Base-by-base conservation (phyloP, 2,888 invertebrate genomes). In the Belgica antarctica region DNA sequence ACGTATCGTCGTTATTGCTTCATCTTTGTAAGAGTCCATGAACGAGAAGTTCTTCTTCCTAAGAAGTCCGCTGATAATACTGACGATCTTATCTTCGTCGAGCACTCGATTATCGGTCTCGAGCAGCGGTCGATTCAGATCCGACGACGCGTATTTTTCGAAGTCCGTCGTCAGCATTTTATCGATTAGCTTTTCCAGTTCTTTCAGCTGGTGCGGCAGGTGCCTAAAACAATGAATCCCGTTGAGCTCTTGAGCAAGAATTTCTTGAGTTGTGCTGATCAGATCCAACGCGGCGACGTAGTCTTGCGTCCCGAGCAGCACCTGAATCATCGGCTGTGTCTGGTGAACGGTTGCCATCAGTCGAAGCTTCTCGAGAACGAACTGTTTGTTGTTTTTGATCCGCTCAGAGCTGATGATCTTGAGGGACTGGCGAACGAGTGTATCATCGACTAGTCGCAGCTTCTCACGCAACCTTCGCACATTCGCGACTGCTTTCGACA, bases 161-260 rank as follows among this genome's bases (percentile, higher is more conserved):
- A 98, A 96, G 80, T 99, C 99, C 70, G 93, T 92, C 72, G 89
- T 90, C 74, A 99, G 84, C 95, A 99, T 96, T 82, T 94, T 95
- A 77, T 96, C 96, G 74, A 99, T 97, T 19, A 97, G 84, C 76
- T 92, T 89, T 76, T 94, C 91, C 88, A 98, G 92, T 83, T 99
- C 99, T 72, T 89, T 89, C 66, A 99, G 83, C 80, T 99, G 98
- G 71, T 95, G 94, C 71, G 96, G 92, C 72, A 99, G 82, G 82
- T 99, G 96, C 74, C 97, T 89, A 78, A 99, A 94, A 77, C 97
- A 93, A 75, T 94, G 93, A 62, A 99, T 87, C 15, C 96, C 96
- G 72, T 92, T 89, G 52, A 99, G 83, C 77, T 95, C 94, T 74
- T 92, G 91, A 8, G 88, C 85, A 34, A 99, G 83, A 70, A 97